Percentiles rank a stretch among this genome's conserved stretches.
Conservation (phyloP, 2,113 vertebrate species). For the Chitala chitala region DNA sequence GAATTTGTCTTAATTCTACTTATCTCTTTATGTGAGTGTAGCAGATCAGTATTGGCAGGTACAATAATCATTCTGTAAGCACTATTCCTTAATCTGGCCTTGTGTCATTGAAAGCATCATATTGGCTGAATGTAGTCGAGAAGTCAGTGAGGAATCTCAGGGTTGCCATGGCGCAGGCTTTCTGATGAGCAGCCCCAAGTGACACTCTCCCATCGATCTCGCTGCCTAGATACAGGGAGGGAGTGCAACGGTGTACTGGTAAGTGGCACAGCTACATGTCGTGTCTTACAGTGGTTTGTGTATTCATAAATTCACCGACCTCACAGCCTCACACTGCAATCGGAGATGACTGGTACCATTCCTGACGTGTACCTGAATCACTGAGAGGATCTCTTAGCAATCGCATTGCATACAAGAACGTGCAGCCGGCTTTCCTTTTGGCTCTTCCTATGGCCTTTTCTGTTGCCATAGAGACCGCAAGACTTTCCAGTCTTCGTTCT, state of each 20-base stretch:
- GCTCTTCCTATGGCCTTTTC: not conserved
- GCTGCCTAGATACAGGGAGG: slow-evolving; percentile 12
- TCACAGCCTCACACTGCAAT: slow-evolving; percentile 46
- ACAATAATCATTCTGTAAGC: not conserved
- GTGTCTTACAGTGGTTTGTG: slow-evolving; percentile 45
- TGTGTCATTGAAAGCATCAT: not conserved
- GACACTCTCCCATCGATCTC: slow-evolving; percentile 5
- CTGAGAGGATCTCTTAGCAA: not conserved
- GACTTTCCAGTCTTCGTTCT: not conserved
- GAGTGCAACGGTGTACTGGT: slow-evolving; percentile 3
- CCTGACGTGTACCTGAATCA: slow-evolving; percentile 19
- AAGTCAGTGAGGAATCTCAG: not conserved
- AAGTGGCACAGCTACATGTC: slow-evolving; percentile 14
- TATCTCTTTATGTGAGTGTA: too few species aligned
- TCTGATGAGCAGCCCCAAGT: slow-evolving; percentile 11
- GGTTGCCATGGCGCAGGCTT: not conserved
- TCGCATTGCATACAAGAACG: not conserved
- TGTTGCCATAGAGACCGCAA: not conserved
- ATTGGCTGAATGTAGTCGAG: not conserved
- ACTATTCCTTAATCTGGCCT: not conserved
- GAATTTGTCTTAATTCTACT: too few species aligned
- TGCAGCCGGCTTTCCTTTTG: not conserved
- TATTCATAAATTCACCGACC: slow-evolving; percentile 50
- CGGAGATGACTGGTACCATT: slow-evolving; percentile 47
- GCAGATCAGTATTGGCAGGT: not conserved